Base-by-base conservation (phyloP, 2,113 vertebrate genomes). In the Aplodontia rufa region DNA sequence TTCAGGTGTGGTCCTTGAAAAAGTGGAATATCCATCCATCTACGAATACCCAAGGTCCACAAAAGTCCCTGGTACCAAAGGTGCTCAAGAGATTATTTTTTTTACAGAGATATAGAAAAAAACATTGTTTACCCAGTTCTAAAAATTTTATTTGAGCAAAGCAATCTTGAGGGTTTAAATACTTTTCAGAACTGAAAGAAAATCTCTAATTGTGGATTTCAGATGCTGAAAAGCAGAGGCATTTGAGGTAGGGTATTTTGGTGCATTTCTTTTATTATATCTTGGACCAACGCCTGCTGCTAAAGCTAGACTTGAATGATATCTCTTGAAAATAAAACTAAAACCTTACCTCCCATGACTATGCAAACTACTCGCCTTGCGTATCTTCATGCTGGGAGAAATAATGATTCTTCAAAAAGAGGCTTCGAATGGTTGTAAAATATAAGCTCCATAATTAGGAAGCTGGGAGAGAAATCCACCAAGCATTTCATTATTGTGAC, bases 371-470 rank as follows among this genome's bases (percentile, higher is more conserved):
- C 16, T 32, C 62, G 64, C 72, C 32, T 80, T 49, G 55, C 13
- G 60, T 32, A 32, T 22, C 47, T 96, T 91, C 89, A 64, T 91
- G 68, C 78, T 94, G 93, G 84, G 85, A 97, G 86, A 96, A 95
- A 95, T 88, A 97, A 79, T 2, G 35, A 96, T 93, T 95, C 74
- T 92, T 96, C 71, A 91, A 62, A 84, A 89, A 75, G 88, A 90
- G 62, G 78, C 8, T 91, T 96, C 69, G 96, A 85, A 88, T 96
- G 40, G 86, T 66, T 91, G 58, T 92, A 90, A 97, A 95, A 94
- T 91, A 72, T 45, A 96, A 76, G 90, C 60, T 94, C 89, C 83
- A 66, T 94, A 93, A 96, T 97, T 94, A 91, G 86, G 49, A 88
- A 83, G 75, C 81, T 24, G 64, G 84, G 87, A 86, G 51, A 92